Evolutionary conservation across 2,797 vertebrate genomes (phyloP), one percentile per base, ranked within the genome.

Genomic region (Neopelma chrysocephalum): DNA sequence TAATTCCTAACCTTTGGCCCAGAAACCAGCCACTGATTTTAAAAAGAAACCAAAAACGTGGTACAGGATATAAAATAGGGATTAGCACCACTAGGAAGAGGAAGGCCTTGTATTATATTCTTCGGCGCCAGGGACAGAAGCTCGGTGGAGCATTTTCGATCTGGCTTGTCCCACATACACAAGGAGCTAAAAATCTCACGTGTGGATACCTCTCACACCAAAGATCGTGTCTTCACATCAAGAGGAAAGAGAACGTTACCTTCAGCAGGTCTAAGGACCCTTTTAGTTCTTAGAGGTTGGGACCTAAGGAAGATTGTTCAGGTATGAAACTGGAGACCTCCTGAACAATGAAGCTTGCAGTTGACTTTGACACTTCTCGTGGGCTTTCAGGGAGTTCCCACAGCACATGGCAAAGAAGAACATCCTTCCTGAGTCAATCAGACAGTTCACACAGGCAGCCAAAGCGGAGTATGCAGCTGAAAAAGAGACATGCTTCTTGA

Each of bases 401-500:
- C 69, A 85, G 83, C 58, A 73, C 79, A 78, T 0, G 26, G 89
- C 82, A 95, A 78, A 91, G 88, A 47, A 76, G 62, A 93, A 58
- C 38, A 88, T 90, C 89, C 85, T 47, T 93, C 87, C 91, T 36
- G 38, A 90, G 66, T n/a, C 48, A 78, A 79, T 54, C 43, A 77
- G 40, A 60, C 50, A 73, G 47, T 3, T 88, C 87, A 32, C 60
- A 62, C 0, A 66, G 64, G 56, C 86, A 90, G 90, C 40, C 87
- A 91, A 69, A 88, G 61, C 1, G 1, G 62, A 86, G 82, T 1
- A 70, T 0, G 21, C 32, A 90, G 94, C 85, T 96, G 80, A 87
- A 93, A 94, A 5, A 87, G 71, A 95, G 23, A 92, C 45, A 92
- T 9, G 70, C 57, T 71, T 90, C 95, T 87, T 68, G 60, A 87